Conservation (phyloP, 2,888 invertebrate species). For the Hartigia nigra region DNA sequence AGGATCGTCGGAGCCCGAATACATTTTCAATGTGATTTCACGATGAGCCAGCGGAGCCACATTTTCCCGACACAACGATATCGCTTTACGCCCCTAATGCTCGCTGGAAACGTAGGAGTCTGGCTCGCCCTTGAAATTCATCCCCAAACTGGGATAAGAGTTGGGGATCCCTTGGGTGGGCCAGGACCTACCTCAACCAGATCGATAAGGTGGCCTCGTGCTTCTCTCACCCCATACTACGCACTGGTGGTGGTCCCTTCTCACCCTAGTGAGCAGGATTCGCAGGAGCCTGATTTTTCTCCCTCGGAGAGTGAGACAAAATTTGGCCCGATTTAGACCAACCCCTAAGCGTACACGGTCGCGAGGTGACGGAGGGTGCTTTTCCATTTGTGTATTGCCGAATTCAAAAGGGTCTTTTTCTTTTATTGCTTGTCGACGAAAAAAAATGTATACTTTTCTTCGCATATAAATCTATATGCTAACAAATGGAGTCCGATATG, state of each 20-base stretch:
- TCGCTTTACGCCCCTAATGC: conserved; percentile 6
- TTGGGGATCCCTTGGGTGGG: conserved; percentile 47
- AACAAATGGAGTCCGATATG: neutral
- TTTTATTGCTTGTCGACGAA: neutral
- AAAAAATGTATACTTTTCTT: neutral
- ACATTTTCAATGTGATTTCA: neutral
- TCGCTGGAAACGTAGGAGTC: conserved; percentile 30
- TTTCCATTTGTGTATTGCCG: neutral
- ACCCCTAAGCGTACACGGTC: neutral
- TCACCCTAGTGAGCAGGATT: neutral
- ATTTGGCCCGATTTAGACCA: neutral
- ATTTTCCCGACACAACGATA: neutral
- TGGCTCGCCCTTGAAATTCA: conserved; percentile 60
- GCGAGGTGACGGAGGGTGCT: neutral
- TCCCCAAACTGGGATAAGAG: conserved; percentile 62
- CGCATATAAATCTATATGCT: neutral
- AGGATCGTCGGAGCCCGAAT: neutral
- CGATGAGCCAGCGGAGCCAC: neutral
- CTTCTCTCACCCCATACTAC: conserved; percentile 35
- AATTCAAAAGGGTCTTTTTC: neutral
- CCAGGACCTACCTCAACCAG: conserved; percentile 62
- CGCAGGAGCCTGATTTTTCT: conserved; percentile 9
- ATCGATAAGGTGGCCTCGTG: conserved; percentile 58
- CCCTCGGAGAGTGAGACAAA: neutral
- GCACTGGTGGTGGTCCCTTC: conserved; percentile 1